phyloP scores from a whole-genome alignment of 2,797 vertebrate species.

The Gymnopithys bicolor region DNA sequence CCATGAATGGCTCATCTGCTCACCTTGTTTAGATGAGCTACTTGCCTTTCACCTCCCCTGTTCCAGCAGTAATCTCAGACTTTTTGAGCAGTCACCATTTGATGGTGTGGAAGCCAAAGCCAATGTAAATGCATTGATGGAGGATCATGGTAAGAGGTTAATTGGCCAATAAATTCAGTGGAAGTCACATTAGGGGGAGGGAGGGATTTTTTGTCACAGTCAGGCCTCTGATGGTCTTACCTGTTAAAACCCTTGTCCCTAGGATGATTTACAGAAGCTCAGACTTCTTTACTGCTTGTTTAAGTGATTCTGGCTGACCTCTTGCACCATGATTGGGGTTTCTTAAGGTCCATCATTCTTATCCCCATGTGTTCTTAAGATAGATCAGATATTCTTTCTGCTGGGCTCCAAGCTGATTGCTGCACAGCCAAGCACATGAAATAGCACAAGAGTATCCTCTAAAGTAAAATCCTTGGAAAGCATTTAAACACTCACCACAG shows the following conservation, averaged over 20 bases:
- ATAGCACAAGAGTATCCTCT: neutral
- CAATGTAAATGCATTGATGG: neutral
- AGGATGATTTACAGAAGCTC: neutral
- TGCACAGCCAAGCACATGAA: neutral
- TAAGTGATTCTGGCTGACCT: neutral
- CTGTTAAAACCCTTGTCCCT: neutral
- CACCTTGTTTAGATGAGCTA: neutral
- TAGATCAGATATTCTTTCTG: neutral
- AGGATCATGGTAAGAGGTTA: neutral
- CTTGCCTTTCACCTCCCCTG: neutral
- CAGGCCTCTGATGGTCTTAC: neutral
- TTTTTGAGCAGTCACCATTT: neutral
- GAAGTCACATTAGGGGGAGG: accelerated
- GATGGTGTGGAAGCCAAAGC: neutral
- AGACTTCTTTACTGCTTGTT: neutral
- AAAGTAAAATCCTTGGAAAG: neutral
- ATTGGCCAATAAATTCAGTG: neutral
- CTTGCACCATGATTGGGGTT: neutral
- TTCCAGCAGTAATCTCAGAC: neutral
- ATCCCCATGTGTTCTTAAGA: neutral
- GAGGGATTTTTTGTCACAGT: neutral
- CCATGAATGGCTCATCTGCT: neutral
- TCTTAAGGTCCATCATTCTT: neutral
- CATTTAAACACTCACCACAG: neutral
- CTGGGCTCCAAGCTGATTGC: neutral